Conservation (phyloP, 2,113 vertebrate species). For the Epinephelus moara region DNA sequence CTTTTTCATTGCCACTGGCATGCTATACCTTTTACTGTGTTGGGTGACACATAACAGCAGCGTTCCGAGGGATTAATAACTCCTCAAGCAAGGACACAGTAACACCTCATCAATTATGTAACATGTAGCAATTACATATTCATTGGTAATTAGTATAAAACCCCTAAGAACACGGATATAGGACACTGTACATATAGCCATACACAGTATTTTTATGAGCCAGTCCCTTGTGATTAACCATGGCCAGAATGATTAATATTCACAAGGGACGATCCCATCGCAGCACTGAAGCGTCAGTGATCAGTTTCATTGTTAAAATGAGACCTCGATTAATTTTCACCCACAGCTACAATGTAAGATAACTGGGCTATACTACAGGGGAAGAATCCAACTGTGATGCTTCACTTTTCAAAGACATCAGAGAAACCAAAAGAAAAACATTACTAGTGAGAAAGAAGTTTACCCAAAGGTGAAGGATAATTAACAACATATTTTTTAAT, state of each 20-base stretch:
- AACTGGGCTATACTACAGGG: not conserved
- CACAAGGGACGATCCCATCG: not conserved
- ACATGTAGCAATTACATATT: conserved; percentile 12
- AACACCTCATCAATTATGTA: conserved; percentile 42
- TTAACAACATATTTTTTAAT: not conserved
- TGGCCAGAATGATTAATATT: conserved; percentile 1
- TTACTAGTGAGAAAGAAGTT: not conserved
- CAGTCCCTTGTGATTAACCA: not conserved
- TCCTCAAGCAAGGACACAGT: conserved; percentile 12
- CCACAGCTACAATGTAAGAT: not conserved
- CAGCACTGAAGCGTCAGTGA: not conserved
- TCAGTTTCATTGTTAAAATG: not conserved
- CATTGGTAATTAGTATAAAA: conserved; percentile 33
- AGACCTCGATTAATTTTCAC: not conserved
- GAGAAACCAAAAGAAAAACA: not conserved
- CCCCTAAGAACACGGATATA: conserved; percentile 20
- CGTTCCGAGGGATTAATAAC: conserved; percentile 3
- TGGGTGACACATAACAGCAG: not conserved
- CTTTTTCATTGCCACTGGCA: not conserved
- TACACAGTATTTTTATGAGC: not conserved
- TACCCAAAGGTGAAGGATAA: not conserved
- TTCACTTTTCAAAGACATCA: not conserved
- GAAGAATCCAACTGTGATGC: not conserved
- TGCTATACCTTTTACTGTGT: not conserved
- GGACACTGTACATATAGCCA: not conserved